phyloP scores from a whole-genome alignment of 2,797 vertebrate genomes.

The Hyperoplus immaculatus region DNA sequence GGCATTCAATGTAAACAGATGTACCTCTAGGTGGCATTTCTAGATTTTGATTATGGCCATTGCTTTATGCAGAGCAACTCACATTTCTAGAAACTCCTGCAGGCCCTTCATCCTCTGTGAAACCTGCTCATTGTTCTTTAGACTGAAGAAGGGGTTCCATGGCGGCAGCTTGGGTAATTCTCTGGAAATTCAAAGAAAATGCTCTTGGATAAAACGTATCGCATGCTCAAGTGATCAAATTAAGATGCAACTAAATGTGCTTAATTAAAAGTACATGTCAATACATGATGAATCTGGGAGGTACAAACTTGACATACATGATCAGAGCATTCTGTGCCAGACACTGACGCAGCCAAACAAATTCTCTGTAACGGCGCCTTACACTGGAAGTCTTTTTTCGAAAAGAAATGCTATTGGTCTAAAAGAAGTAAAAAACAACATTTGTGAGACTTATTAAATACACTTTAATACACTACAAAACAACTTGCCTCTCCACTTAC shows the following conservation, averaged over 20 bases:
- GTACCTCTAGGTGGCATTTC: neutral
- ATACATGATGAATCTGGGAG: neutral
- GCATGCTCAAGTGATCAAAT: neutral
- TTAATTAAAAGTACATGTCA: neutral
- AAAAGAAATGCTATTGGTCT: conserved; percentile 99
- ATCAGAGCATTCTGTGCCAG: conserved; percentile 92
- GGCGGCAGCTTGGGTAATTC: conserved; percentile 93
- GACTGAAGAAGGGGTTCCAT: conserved; percentile 93
- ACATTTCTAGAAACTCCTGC: conserved; percentile 93
- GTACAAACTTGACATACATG: conserved; percentile 84
- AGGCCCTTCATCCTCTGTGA: conserved; percentile 91
- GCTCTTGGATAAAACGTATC: neutral
- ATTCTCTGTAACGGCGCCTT: conserved; percentile 93
- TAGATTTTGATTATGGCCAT: conserved; percentile 6
- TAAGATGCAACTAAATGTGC: neutral
- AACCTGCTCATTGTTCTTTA: conserved; percentile 89
- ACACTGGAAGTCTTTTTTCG: conserved; percentile 93
- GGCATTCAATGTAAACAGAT: too few relatives aligned
- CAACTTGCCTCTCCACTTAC: conserved; percentile 81
- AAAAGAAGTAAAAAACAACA: conserved; percentile 29
- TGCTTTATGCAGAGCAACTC: conserved; percentile 65
- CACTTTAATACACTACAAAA: neutral
- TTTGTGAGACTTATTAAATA: neutral
- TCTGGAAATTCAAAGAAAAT: conserved; percentile 70
- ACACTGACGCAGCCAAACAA: conserved; percentile 94